Percentiles rank a stretch among this genome's conserved stretches.
These are phyloP conservation scores for Bruchidius siliquastri DNA, from an alignment of 2,888 invertebrate species.

Conservation along the genomic window DNA sequence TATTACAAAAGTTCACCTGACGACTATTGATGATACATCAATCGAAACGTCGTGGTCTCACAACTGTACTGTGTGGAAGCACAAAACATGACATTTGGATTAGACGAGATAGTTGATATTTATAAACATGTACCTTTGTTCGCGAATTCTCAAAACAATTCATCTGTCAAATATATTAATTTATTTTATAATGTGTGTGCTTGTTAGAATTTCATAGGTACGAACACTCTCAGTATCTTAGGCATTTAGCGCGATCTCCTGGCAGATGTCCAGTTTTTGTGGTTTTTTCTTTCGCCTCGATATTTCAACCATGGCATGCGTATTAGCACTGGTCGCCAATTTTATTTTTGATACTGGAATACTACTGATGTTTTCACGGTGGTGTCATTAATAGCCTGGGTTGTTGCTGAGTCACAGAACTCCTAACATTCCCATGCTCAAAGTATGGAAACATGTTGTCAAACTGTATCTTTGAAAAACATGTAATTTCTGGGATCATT, in stretches of 20 bases:
- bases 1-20: too few relatives aligned
- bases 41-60: too few relatives aligned
- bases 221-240: neutral
- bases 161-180: neutral
- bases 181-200: neutral
- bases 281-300: neutral
- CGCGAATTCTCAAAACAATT: neutral
- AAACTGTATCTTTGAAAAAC: too few relatives aligned
- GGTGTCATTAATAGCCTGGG: neutral
- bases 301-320: neutral
- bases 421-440: too few relatives aligned
- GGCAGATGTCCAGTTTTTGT: neutral
- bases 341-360: neutral
- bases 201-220: neutral
- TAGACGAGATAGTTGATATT: too few relatives aligned
- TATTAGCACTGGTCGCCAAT: neutral
- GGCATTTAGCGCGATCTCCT: neutral
- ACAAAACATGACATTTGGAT: too few relatives aligned
- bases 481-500: too few relatives aligned
- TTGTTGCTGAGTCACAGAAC: neutral
- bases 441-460: too few relatives aligned
- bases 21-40: too few relatives aligned
- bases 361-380: neutral
- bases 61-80: too few relatives aligned
- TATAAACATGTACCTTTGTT: neutral